These are phyloP conservation scores for Pristionchus pacificus DNA, from an alignment of 1,140 invertebrate species.

Conservation along the genomic window DNA sequence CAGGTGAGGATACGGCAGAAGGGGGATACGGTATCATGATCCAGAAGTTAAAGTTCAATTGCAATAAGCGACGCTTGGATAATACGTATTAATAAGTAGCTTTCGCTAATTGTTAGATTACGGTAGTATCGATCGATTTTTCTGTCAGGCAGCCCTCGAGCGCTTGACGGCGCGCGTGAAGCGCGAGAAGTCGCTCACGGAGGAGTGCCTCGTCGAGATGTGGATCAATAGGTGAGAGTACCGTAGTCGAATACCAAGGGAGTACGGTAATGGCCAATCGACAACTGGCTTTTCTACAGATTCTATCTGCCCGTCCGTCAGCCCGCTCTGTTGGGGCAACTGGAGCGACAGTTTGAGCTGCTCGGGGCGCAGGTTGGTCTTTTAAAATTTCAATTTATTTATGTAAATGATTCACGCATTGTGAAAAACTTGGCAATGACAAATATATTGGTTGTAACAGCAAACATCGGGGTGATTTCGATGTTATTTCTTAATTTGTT, in stretches of 20 bases:
- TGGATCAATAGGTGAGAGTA: background rate
- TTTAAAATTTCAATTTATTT: no score
- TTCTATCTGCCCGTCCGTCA: background rate
- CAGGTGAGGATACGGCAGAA: conserved; percentile 1
- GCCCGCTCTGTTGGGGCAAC: conserved; percentile 62
- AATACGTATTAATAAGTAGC: no score
- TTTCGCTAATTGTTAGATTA: no score
- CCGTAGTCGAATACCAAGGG: conserved; percentile 75
- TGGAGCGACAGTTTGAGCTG: conserved; percentile 73
- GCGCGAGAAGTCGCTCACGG: conserved; percentile 71
- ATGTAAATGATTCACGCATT: no score
- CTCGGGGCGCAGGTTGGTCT: conserved; percentile 57
- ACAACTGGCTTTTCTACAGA: background rate
- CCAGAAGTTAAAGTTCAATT: conserved; percentile 4
- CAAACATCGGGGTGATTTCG: no score
- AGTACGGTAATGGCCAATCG: conserved; percentile 69
- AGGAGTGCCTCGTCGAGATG: conserved; percentile 73
- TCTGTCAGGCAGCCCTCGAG: background rate
- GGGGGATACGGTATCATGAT: background rate
- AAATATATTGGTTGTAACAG: background rate
- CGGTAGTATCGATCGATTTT: no score
- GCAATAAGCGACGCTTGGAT: no score
- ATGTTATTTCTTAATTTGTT: background rate
- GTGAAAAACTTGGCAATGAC: no score
- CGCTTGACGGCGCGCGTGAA: background rate